A percentile compares a stretch with the other conserved stretches of the same genome.
phyloP scores from a whole-genome alignment of 2,888 invertebrate species.

The Cynaeus angustus region DNA sequence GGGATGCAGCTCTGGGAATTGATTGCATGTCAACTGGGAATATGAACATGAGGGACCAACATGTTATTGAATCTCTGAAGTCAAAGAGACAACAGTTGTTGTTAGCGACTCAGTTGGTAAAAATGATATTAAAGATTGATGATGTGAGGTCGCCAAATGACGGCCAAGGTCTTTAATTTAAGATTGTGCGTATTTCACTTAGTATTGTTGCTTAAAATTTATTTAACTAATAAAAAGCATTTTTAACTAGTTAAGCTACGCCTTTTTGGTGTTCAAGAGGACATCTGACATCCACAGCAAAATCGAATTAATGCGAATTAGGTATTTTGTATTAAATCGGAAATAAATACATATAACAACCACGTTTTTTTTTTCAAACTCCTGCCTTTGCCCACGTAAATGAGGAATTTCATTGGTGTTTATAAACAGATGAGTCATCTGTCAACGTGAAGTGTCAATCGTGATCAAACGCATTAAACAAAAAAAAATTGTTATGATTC shows the following conservation, averaged over 20 bases:
- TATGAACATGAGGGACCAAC: constrained; percentile 93
- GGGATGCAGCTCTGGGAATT: constrained; percentile 91
- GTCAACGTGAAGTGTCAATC: too few relatives aligned
- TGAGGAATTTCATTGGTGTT: background rate
- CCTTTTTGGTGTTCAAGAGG: too few relatives aligned
- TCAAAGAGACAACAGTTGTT: constrained; percentile 98
- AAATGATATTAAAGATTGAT: constrained; percentile 99
- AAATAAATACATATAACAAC: too few relatives aligned
- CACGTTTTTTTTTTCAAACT: too few relatives aligned
- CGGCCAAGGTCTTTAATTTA: constrained; percentile 49
- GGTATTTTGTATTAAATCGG: too few relatives aligned
- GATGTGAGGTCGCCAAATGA: constrained; percentile 78
- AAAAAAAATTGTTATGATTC: too few relatives aligned
- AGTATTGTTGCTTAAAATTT: background rate
- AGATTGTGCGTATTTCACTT: background rate
- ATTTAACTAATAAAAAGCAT: constrained; percentile 27
- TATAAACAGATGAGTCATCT: background rate
- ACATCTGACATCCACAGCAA: too few relatives aligned
- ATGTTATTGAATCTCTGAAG: constrained; percentile 97
- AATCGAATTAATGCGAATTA: too few relatives aligned
- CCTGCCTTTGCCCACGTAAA: too few relatives aligned
- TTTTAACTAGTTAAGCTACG: constrained; percentile 1
- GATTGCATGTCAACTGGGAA: constrained; percentile 93
- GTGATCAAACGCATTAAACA: too few relatives aligned
- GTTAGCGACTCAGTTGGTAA: constrained; percentile 97